A percentile compares a stretch with the other conserved stretches of the same genome.
Evolutionary conservation across 1,140 invertebrate genomes (phyloP).

Genomic region (Drosophila azteca): DNA sequence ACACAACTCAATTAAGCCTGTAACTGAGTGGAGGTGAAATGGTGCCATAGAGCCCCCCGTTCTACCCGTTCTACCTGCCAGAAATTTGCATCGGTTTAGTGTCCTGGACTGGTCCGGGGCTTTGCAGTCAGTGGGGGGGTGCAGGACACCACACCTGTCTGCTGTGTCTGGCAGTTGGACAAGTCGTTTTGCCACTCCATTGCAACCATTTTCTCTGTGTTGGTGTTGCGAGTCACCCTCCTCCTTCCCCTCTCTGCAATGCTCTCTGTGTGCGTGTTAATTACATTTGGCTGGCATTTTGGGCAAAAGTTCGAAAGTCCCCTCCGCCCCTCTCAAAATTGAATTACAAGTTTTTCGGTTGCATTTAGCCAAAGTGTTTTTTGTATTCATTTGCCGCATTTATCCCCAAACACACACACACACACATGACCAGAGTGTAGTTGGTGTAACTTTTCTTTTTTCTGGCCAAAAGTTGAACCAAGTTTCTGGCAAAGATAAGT

Average conservation of each 20-base stretch:
- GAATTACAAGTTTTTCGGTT: conserved; percentile 75
- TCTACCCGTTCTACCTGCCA: neutral
- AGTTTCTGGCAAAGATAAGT: conserved; percentile 48
- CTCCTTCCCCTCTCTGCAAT: no score
- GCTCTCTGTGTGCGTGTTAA: conserved; percentile 64
- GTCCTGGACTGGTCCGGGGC: conserved; percentile 9
- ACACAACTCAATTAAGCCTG: conserved; percentile 76
- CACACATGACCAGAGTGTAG: conserved; percentile 47
- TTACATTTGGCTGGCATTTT: conserved; percentile 76
- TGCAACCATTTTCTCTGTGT: conserved; percentile 15
- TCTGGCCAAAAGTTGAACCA: conserved; percentile 53
- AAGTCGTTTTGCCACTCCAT: conserved; percentile 51
- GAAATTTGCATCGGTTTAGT: conserved; percentile 40
- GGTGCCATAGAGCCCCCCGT: conserved; percentile 1
- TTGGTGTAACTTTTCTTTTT: conserved; percentile 35
- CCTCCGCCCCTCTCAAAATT: conserved; percentile 47
- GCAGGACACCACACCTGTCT: conserved; percentile 6
- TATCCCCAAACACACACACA: conserved; percentile 60
- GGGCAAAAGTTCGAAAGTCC: conserved; percentile 51
- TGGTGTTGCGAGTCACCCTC: neutral
- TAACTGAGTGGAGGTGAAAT: conserved; percentile 32
- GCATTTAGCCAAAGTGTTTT: conserved; percentile 70
- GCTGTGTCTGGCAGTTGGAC: conserved; percentile 54
- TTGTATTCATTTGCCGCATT: conserved; percentile 40
- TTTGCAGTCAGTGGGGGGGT: conserved; percentile 25